Conservation (phyloP, 2,797 vertebrate species). For the Phrynocephalus guinanensis region DNA sequence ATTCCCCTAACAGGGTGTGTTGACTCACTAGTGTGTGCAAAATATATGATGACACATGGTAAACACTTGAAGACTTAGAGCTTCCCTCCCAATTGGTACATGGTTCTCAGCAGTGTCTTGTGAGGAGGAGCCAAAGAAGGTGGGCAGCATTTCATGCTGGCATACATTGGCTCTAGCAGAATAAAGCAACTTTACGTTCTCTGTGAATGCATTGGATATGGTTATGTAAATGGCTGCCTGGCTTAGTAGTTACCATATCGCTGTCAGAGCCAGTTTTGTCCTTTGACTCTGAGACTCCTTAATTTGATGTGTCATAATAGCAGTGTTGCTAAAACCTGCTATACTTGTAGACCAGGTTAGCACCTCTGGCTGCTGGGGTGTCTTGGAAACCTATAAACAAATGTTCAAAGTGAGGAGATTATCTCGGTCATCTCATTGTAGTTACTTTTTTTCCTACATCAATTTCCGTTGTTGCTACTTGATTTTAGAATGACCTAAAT, state of each 20-base stretch:
- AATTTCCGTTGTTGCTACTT: not conserved
- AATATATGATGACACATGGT: not conserved
- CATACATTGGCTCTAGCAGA: not conserved
- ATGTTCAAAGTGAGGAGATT: constrained; percentile 16
- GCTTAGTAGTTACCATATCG: constrained; percentile 20
- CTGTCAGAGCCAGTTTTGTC: constrained; percentile 53
- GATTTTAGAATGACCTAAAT: not conserved
- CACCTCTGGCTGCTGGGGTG: constrained; percentile 58
- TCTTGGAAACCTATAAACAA: constrained; percentile 43
- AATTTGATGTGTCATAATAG: constrained; percentile 68
- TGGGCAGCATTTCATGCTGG: not conserved
- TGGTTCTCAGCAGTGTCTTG: not conserved
- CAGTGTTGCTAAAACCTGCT: constrained; percentile 69
- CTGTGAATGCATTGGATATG: not conserved
- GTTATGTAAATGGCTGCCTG: constrained; percentile 14
- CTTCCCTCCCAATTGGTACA: not conserved
- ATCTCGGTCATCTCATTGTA: not conserved
- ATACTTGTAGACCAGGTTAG: constrained; percentile 65
- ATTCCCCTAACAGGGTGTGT: not conserved
- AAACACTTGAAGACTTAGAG: not conserved
- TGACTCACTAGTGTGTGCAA: not conserved
- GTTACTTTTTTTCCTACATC: not conserved
- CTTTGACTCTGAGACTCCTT: constrained; percentile 49
- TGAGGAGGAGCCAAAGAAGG: not conserved
- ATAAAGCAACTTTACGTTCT: not conserved